Base-by-base conservation (phyloP, 1,140 invertebrate genomes). In the Coptotermes formosanus region DNA sequence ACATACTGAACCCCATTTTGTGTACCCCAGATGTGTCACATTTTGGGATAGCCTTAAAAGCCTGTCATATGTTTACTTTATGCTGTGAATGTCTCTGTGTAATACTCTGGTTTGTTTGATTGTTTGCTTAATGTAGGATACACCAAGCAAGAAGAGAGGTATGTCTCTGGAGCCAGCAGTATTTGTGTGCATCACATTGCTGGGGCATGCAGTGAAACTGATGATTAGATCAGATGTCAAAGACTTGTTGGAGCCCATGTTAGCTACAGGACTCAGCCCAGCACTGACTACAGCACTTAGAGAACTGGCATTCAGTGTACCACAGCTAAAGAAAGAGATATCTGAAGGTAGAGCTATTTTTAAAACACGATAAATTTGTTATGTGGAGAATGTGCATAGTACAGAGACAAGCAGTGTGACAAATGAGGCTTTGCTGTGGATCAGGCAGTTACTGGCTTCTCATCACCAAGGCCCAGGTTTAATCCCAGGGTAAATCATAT, bases 151-250 rank as follows among this genome's bases (percentile, higher is more conserved):
- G 89, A 95, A 95, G 88, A 93, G 96, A 85, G 91, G 93, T 21
- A 91, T 91, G 82, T 88, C 91, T 0, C 93, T 98, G 30, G 98
- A 99, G 89, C 96, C 97, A 0, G 94, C 97, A 1, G 95, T 99
- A 45, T 99, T 99, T 91, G 96, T 97, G 23, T 99, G 98, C 89
- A 96, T 99, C n/a, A 98, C 97, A 55, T 93, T 99, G 86, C 90
- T 99, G 2, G 97, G 96, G 0, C 95, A 97, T 90, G 97, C 98
- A 19, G 95, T 98, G 0, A 95, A 95, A 87, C 93, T 94, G 64
- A 91, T 93, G 21, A 96, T 97, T 87, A 93, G 94, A 7, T 91
- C 91, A 84, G 97, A 99, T 89, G 95, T 99, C 0, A 94, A 93
- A 86, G 96, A 97, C 82, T 92, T 99, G 21, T 91, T 99, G 21